Base-by-base conservation (phyloP, 2,113 vertebrate genomes). In the Archilochus colubris region DNA sequence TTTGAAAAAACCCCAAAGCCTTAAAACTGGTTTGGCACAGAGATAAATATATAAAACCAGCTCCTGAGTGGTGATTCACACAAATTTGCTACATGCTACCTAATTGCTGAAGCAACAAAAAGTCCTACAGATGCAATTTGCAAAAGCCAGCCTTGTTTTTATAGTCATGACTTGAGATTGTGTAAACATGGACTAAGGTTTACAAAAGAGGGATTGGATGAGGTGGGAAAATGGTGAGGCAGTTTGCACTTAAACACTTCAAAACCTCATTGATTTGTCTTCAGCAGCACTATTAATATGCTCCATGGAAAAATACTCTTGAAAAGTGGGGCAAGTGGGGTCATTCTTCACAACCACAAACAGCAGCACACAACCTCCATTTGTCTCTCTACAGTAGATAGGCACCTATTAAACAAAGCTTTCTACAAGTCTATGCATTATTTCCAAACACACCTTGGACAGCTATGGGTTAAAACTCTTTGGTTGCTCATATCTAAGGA, bases 191-290 rank as follows among this genome's bases (percentile, higher is more conserved):
- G 57, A 11, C 1, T 10, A 40, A 74, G 68, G 31, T 33, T 57
- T 14, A 1, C 0, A 1, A 3, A 43, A 40, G 43, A 77, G 51
- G 0, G 5, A 27, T 15, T 2, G n/a, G 25, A 17, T 1, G 50
- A 54, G 85, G 4, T 28, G 70, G 74, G 67, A 40, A 59, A 22
- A 22, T 0, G 7, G 14, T 3, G 43, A 4, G 62, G 70, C 36
- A 57, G 40, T n/a, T 33, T 46, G 46, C 79, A 48, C 30, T 48
- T 40, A 3, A 79, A 61, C 59, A 20, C 16, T 7, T 19, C 16
- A 9, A 74, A 50, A 46, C 22, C 28, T 55, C 63, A 25, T 1
- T 30, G 3, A 1, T 40, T 8, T 14, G 12, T 10, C 72, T 57
- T 12, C 44, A 44, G 72, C 67, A 53, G 38, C 44, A 22, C 63